These are phyloP conservation scores for Urocitellus parryii DNA, from an alignment of 2,113 vertebrate species.

Conservation along the genomic window DNA sequence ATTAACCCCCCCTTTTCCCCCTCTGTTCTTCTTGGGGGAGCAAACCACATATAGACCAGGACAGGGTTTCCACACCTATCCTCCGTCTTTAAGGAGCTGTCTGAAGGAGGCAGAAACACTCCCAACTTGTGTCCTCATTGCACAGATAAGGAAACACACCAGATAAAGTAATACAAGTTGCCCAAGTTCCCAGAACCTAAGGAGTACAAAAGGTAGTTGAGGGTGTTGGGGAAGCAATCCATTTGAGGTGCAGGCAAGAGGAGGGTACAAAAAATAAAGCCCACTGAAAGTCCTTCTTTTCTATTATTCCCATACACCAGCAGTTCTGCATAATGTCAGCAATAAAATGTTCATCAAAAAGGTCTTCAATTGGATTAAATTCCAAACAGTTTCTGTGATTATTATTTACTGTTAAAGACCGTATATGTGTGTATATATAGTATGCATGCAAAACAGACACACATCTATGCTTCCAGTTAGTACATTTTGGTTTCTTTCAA, in stretches of 20 bases:
- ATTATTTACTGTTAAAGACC: not conserved
- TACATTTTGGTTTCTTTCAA: not conserved
- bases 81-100: not conserved
- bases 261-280: too few relatives aligned
- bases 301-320: not conserved
- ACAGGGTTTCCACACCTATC: not conserved
- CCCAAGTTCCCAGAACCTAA: not conserved
- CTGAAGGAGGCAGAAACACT: not conserved
- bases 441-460: not conserved
- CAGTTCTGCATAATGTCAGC: not conserved
- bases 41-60: not conserved
- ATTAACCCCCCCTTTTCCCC: too few relatives aligned
- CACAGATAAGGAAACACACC: not conserved
- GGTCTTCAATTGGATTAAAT: not conserved
- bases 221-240: not conserved
- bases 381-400: not conserved
- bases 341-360: not conserved
- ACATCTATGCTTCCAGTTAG: not conserved
- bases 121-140: not conserved
- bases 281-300: not conserved
- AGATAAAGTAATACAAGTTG: not conserved
- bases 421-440: not conserved
- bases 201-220: not conserved
- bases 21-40: not conserved
- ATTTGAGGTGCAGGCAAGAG: accelerated